phyloP scores from a whole-genome alignment of 2,113 vertebrate genomes.

The Ailuropoda melanoleuca region DNA sequence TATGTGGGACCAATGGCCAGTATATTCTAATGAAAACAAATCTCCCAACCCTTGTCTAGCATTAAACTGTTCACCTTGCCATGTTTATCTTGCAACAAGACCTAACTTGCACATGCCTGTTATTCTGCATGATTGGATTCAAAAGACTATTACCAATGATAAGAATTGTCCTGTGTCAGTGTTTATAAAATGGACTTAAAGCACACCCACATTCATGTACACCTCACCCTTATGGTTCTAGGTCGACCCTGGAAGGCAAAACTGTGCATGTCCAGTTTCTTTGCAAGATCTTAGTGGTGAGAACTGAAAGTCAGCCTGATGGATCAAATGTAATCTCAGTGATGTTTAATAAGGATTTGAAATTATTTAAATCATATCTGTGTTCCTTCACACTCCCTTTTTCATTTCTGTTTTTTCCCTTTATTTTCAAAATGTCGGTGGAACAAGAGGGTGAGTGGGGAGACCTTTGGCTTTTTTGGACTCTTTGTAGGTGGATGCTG shows the following conservation, averaged over 20 bases:
- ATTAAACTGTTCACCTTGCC: conserved; percentile 89
- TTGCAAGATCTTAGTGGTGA: conserved; percentile 62
- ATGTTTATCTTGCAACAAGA: conserved; percentile 85
- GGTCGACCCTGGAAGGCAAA: conserved; percentile 68
- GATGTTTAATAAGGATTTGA: conserved; percentile 70
- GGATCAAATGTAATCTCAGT: conserved; percentile 61
- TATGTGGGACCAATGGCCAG: conserved; percentile 96
- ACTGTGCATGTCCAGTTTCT: conserved; percentile 31
- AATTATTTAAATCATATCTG: background rate
- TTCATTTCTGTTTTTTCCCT: conserved; percentile 36
- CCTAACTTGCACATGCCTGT: conserved; percentile 90
- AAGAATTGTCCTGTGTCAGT: conserved; percentile 78
- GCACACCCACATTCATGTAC: background rate
- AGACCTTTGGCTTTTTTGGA: conserved; percentile 53
- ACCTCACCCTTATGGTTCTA: background rate
- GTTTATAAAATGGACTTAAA: conserved; percentile 78
- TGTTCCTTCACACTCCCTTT: conserved; percentile 52
- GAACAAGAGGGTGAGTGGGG: conserved; percentile 27
- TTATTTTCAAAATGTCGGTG: conserved; percentile 63
- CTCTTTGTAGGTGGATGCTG: conserved; percentile 63
- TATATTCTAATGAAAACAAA: conserved; percentile 85
- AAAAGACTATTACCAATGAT: conserved; percentile 74
- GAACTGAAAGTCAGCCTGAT: conserved; percentile 53
- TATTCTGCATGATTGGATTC: conserved; percentile 92
- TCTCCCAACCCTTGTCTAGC: conserved; percentile 67